Base-by-base conservation (phyloP, 2,888 invertebrate species). In the Anaspis maculata region DNA sequence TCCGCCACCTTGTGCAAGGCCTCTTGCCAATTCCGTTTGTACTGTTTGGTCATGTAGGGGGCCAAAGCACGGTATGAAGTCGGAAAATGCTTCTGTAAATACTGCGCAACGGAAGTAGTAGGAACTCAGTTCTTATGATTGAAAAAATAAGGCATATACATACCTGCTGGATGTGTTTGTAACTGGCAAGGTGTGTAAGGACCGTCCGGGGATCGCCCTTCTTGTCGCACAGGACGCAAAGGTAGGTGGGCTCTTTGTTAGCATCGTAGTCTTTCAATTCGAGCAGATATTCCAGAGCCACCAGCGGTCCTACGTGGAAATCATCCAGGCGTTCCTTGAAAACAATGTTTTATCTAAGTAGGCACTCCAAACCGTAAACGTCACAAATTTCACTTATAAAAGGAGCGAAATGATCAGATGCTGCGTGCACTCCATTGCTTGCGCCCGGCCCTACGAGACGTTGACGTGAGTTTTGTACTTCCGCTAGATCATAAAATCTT, bases 251-350 rank as follows among this genome's bases (percentile, higher is more conserved):
- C 60, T 84, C 84, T 54, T 73, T 71, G 42, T 76, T 75, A 4
- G 70, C 64, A 49, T 76, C 65, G 52, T 77, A 76, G 30, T 80
- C 74, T 19, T 73, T 69, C 48, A 86, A 63, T 62, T 88, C 88
- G 25, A 88, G 61, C 27, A 86, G 66, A 63, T 87, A 89, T 63
- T 88, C 88, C 34, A 86, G 59, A n/a, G 87, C 88, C 33, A 86
- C 57, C 27, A 74, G 56, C 1, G 73, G 71, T 3, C 70, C 69
- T 16, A 66, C 67, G 37, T 66, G 64, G 48, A 70, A 73, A 13
- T 65, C 64, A 59, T 76, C 76, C 24, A 80, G 60, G 25, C 61
- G 54, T 33, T 64, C 64, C 64, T 64, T 41, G 25, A 54, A 53
- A 27, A 13, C 3, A n/a, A n/a, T n/a, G n/a, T n/a, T n/a, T n/a